Evolutionary conservation across 2,888 invertebrate genomes (phyloP).

Genomic region (Teleogryllus oceanicus): DNA sequence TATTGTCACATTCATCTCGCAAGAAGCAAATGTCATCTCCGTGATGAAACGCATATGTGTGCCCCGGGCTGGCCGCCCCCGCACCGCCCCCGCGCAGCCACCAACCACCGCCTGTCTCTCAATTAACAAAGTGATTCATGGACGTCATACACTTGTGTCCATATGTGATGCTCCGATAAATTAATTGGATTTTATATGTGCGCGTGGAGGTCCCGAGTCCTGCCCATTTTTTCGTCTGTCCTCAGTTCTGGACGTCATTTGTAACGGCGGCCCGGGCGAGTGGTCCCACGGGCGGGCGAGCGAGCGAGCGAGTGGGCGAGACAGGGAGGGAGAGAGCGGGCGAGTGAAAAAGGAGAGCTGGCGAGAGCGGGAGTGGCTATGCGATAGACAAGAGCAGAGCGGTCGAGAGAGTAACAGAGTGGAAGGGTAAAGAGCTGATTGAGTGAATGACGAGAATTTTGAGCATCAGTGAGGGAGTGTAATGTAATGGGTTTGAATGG

Average conservation of each 20-base stretch:
- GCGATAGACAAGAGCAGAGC: background rate
- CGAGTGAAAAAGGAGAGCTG: background rate
- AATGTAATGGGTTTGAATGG: too few relatives aligned
- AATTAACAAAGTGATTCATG: slow-evolving; percentile 35
- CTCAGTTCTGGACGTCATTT: background rate
- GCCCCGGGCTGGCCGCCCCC: slow-evolving; percentile 20
- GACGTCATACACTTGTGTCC: slow-evolving; percentile 26
- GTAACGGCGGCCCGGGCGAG: background rate
- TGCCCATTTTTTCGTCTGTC: background rate
- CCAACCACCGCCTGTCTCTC: slow-evolving; percentile 1
- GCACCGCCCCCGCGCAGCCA: background rate
- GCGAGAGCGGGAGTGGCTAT: background rate
- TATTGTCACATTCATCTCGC: slow-evolving; percentile 28
- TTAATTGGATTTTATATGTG: slow-evolving; percentile 31
- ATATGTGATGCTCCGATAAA: slow-evolving; percentile 29
- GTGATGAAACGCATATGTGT: slow-evolving; percentile 32
- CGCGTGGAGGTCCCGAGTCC: background rate
- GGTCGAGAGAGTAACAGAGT: background rate
- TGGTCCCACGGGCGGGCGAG: background rate
- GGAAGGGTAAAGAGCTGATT: background rate
- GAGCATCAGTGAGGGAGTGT: too few relatives aligned
- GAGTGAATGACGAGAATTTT: too few relatives aligned
- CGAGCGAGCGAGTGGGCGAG: background rate
- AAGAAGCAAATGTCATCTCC: slow-evolving; percentile 21
- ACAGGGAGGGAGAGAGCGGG: background rate